Conservation (phyloP, 2,797 vertebrate species). For the Corythornis leucogaster region DNA sequence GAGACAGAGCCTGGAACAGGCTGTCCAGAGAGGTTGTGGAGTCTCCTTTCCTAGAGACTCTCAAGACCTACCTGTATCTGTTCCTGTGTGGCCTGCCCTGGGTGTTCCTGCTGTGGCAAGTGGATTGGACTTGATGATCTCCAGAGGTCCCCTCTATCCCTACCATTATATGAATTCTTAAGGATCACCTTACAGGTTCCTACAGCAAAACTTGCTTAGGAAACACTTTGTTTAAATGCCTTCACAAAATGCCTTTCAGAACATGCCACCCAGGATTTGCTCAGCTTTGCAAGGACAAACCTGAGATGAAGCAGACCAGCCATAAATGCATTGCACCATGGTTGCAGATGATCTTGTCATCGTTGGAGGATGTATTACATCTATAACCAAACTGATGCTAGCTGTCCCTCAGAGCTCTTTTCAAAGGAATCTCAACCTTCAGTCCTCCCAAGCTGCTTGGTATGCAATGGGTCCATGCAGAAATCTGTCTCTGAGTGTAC, state of each 20-base stretch:
- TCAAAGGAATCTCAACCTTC: background rate
- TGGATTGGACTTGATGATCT: too few species aligned
- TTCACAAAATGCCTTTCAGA: background rate
- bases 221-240: background rate
- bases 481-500: background rate
- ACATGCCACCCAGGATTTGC: background rate
- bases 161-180: background rate
- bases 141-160: too few species aligned
- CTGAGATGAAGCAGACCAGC: background rate
- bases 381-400: background rate
- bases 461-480: rapidly evolving
- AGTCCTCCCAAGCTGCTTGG: background rate
- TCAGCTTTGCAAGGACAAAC: background rate
- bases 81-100: too few species aligned
- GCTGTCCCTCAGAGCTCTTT: background rate
- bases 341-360: background rate
- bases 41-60: too few species aligned
- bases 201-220: background rate
- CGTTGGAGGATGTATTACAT: background rate
- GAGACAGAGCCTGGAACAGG: too few species aligned
- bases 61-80: too few species aligned
- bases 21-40: too few species aligned
- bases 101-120: too few species aligned
- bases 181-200: background rate
- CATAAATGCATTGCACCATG: rapidly evolving